Evolutionary conservation across 2,113 vertebrate species (phyloP).

Genomic region (Mellivora capensis): DNA sequence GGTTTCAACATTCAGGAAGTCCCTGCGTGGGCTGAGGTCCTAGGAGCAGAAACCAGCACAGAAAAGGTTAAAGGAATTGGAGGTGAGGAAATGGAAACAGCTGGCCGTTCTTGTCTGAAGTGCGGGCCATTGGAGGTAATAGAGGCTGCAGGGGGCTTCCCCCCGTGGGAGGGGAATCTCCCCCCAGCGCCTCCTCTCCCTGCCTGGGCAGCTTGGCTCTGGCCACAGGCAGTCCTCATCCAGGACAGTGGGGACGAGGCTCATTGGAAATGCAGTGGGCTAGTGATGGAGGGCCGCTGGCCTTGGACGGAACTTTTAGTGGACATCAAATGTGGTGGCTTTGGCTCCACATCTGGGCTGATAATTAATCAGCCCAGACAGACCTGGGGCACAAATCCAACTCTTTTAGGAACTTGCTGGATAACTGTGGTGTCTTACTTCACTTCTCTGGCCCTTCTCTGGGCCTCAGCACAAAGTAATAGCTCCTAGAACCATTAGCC

Average conservation of each 20-base stretch:
- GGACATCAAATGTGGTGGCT: not conserved
- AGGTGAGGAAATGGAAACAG: not conserved
- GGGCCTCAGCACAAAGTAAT: not conserved
- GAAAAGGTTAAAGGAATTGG: not conserved
- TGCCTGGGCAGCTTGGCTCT: not conserved
- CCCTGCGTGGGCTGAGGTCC: not conserved
- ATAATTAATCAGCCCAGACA: not conserved
- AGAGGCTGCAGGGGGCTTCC: not conserved
- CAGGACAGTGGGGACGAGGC: fast-evolving
- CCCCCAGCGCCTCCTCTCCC: not conserved
- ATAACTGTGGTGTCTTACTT: not conserved
- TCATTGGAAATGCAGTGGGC: not conserved
- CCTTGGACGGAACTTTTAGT: not conserved
- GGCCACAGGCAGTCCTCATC: not conserved
- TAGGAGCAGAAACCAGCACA: not conserved
- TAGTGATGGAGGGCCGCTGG: not conserved
- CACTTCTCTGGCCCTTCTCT: slow-evolving; percentile 35
- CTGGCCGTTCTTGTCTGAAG: not conserved
- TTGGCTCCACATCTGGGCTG: too few species aligned
- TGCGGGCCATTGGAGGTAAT: fast-evolving
- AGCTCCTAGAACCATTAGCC: not conserved
- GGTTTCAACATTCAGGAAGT: not conserved
- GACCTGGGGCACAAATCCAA: not conserved
- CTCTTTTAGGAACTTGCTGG: not conserved
- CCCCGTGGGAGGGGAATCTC: not conserved